These are phyloP conservation scores for Acanthornis magna DNA, from an alignment of 2,797 vertebrate genomes.

Conservation along the genomic window DNA sequence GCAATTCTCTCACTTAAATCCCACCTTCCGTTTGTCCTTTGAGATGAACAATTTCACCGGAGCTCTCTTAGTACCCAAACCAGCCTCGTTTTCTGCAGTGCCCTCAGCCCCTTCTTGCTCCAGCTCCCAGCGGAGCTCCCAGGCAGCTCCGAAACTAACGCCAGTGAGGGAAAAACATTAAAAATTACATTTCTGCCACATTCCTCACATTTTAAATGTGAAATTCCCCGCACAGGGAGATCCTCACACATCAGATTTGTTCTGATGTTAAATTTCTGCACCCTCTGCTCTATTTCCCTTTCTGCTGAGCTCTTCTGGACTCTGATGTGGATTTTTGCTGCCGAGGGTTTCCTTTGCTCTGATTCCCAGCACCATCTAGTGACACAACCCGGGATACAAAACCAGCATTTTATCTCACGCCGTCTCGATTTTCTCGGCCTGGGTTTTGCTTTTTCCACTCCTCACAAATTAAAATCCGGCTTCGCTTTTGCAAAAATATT, in stretches of 20 bases:
- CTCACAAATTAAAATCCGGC: background rate
- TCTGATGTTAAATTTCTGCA: background rate
- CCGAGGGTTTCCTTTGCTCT: background rate
- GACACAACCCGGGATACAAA: background rate
- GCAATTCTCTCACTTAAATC: background rate
- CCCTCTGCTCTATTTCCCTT: rapidly evolving
- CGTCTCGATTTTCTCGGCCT: rapidly evolving
- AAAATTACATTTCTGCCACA: too few relatives aligned
- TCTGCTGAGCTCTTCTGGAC: background rate
- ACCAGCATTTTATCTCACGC: rapidly evolving
- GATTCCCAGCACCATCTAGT: slow-evolving; percentile 42
- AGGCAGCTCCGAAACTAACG: too few relatives aligned
- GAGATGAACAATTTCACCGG: background rate
- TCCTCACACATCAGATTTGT: background rate
- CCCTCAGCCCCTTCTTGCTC: background rate
- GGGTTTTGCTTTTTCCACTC: background rate
- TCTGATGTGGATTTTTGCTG: background rate
- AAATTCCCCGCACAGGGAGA: background rate
- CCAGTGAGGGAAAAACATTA: too few relatives aligned
- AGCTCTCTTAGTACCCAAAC: background rate
- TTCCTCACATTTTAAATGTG: too few relatives aligned
- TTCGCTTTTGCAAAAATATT: background rate
- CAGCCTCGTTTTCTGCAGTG: background rate
- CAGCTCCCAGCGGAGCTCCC: background rate
- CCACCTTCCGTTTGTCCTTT: background rate